Evolutionary conservation across 2,888 invertebrate species (phyloP), one percentile per base, ranked within the genome.

Genomic region (Acanthopleura granulata): DNA sequence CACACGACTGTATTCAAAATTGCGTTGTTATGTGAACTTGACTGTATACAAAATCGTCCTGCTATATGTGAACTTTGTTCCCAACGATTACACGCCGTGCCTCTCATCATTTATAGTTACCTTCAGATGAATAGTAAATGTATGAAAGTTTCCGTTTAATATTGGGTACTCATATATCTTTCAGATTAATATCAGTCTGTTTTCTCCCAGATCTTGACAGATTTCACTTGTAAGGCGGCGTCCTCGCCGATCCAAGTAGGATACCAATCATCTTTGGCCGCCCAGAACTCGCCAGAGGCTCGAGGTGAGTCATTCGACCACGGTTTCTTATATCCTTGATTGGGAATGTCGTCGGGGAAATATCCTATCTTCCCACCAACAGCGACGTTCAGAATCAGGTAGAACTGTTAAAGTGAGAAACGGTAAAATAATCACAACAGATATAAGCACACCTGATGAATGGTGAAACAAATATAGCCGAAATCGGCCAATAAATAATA

Each of bases 241-340:
- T 93, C 91, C 0, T 93, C 92, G 0, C 88, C 91, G 16, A 90
- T 76, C 96, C 95, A 96, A 1, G 93, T 93, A 0, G 92, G 89
- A 62, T 91, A 87, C 93, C 94, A 94, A 62, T 92, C 90, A 16
- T 92, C 89, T 50, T 92, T 90, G 0, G 92, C 80, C 9, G 91
- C 91, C 94, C 94, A 95, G 91, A 96, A 95, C 78, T 93, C 91
- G 11, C 93, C 90, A 91, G 93, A 51, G 16, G 66, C 76, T 15
- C 72, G 93, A 0, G 93, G 93, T 87, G 91, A 82, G 9, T 87
- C 87, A 88, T 95, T 95, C 30, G 79, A 90, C 96, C 96, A 96
- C 0, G 96, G 95, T 87, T 96, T 96, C 0, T 85, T 77, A 50
- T 74, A 61, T 40, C 40, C 40, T 40, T 40, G 4, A 9, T 40